Conservation (phyloP, 1,140 invertebrate species). For the Drosophila melanogaster region Release_6_plus_ISO1_MT NT_033777.3:18266501-18267000, state of each 20-base stretch:
- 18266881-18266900: conserved; percentile 47
- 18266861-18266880: conserved; percentile 4
- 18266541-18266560: too few species aligned
- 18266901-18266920: conserved; percentile 50
- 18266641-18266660: conserved; percentile 54
- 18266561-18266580: too few species aligned
- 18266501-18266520: too few species aligned
- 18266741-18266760: conserved; percentile 37
- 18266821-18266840: conserved; percentile 81
- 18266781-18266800: conserved; percentile 46
- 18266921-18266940: conserved; percentile 16
- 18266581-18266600: not conserved
- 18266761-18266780: conserved; percentile 19
- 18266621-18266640: conserved; percentile 40
- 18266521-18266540: too few species aligned
- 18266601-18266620: conserved; percentile 4
- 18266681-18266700: conserved; percentile 46
- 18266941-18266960: conserved; percentile 70
- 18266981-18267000: conserved; percentile 62
- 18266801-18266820: conserved; percentile 81
- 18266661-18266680: not conserved
- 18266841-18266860: conserved; percentile 33
- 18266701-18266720: conserved; percentile 53
- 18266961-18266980: conserved; percentile 76
- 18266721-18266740: conserved; percentile 54